phyloP scores from a whole-genome alignment of 2,113 vertebrate species.

The Eira barbara region DNA sequence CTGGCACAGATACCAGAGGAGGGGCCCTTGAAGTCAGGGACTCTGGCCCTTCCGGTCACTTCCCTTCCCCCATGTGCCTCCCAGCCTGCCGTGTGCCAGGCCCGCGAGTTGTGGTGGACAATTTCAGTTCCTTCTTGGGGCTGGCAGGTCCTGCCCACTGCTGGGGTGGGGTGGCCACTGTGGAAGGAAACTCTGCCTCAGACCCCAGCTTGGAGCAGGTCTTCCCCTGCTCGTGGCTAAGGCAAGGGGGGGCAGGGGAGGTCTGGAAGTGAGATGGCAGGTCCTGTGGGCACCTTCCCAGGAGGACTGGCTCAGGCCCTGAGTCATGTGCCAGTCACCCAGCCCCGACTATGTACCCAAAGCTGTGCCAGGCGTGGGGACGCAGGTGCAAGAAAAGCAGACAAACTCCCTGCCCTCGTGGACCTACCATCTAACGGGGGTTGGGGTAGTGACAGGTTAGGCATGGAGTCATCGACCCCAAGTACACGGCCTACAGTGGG shows the following conservation, averaged over 20 bases:
- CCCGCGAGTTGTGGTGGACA: neutral
- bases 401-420: neutral
- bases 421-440: neutral
- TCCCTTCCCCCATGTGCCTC: neutral
- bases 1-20: too few relatives aligned
- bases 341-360: neutral
- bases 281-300: neutral
- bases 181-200: neutral
- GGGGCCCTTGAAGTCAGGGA: neutral
- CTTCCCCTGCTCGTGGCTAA: neutral
- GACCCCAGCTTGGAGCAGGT: neutral
- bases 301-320: neutral
- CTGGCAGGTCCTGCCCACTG: neutral
- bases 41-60: neutral
- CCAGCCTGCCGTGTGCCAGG: neutral
- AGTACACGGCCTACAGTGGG: accelerated
- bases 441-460: accelerated
- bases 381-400: neutral
- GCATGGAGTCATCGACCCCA: neutral
- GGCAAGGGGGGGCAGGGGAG: neutral
- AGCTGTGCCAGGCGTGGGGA: neutral
- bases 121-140: conserved; percentile 42
- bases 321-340: neutral
- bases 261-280: neutral
- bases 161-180: neutral